Conservation (phyloP, 2,888 invertebrate genomes). For the Phyto melanocephala region DNA sequence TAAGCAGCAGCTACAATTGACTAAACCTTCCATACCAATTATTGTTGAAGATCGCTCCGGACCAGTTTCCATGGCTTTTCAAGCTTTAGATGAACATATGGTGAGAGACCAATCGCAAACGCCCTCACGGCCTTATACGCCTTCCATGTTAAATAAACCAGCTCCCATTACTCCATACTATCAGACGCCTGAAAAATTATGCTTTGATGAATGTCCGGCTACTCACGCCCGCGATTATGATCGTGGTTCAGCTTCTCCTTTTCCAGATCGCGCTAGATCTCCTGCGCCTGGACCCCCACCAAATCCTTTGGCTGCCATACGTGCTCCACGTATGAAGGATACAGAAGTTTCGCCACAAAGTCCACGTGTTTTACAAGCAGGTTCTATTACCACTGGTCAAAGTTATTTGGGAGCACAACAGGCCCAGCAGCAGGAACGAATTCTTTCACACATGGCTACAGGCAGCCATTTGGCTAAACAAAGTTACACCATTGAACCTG, state of each 20-base stretch:
- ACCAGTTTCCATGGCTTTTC: slow-evolving; percentile 83
- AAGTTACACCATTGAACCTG: slow-evolving; percentile 79
- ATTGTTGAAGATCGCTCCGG: slow-evolving; percentile 79
- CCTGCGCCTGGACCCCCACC: slow-evolving; percentile 86
- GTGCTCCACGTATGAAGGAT: slow-evolving; percentile 83
- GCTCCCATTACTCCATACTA: slow-evolving; percentile 88
- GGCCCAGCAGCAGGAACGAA: slow-evolving; percentile 72
- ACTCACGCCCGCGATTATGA: slow-evolving; percentile 82
- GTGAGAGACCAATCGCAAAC: slow-evolving; percentile 75
- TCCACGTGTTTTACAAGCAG: slow-evolving; percentile 72
- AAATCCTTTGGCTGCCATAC: slow-evolving; percentile 82
- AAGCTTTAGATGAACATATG: slow-evolving; percentile 82
- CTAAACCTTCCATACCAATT: slow-evolving; percentile 73
- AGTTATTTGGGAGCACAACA: slow-evolving; percentile 76
- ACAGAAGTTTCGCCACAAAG: slow-evolving; percentile 69
- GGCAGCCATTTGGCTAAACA: slow-evolving; percentile 79
- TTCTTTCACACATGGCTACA: slow-evolving; percentile 79
- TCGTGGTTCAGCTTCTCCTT: slow-evolving; percentile 84
- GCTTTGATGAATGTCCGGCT: slow-evolving; percentile 83
- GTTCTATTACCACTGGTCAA: slow-evolving; percentile 78
- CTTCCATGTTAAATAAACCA: slow-evolving; percentile 85
- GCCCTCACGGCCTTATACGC: slow-evolving; percentile 82
- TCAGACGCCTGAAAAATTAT: slow-evolving; percentile 84
- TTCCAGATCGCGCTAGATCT: slow-evolving; percentile 84
- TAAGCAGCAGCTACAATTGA: slow-evolving; percentile 57